Percentiles rank a stretch among this genome's conserved stretches.
Evolutionary conservation across 2,797 vertebrate genomes (phyloP).

Genomic region (Tapera naevia): DNA sequence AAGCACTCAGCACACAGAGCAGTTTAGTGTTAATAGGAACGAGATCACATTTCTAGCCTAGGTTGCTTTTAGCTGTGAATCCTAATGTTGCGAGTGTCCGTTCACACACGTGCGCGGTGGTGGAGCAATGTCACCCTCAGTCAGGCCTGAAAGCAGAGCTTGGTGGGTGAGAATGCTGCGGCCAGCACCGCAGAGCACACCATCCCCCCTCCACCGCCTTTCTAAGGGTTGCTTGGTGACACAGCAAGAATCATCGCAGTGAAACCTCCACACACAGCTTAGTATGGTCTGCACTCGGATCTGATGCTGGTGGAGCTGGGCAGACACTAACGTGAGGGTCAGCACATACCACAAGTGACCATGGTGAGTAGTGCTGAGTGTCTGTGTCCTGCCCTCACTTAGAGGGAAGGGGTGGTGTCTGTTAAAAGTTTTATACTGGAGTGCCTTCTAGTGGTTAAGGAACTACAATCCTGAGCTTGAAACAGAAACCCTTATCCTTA

Average conservation of each 20-base stretch:
- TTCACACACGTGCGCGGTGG: neutral
- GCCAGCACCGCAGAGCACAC: too few species aligned
- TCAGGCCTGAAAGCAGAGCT: too few species aligned
- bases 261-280: too few species aligned
- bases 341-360: neutral
- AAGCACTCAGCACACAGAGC: neutral
- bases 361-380: neutral
- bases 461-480: neutral
- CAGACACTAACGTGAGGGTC: neutral
- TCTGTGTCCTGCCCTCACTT: neutral
- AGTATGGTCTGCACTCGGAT: neutral
- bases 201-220: too few species aligned
- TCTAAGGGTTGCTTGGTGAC: neutral
- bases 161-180: too few species aligned
- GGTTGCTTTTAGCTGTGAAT: neutral
- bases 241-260: neutral
- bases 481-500: too few species aligned
- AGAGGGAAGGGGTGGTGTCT: neutral
- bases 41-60: neutral
- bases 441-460: conserved; percentile 68
- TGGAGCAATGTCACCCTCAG: neutral
- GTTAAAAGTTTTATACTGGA: conserved; percentile 58
- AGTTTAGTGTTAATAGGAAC: neutral
- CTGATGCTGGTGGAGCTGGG: neutral
- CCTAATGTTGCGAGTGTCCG: too few species aligned